These are phyloP conservation scores for Chromoteleia sp. DNA, from an alignment of 2,888 invertebrate species.

Conservation along the genomic window DNA sequence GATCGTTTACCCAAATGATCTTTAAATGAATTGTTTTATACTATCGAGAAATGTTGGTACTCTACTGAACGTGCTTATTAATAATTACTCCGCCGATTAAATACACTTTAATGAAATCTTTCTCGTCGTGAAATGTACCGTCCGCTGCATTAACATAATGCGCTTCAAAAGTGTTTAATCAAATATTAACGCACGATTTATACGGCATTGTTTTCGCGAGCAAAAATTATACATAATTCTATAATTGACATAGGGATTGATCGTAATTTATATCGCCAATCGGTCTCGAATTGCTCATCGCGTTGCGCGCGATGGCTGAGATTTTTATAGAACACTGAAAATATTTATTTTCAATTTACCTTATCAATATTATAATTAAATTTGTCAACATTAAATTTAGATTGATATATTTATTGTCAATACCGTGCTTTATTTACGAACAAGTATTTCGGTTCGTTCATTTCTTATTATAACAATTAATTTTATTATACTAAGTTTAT, in stretches of 20 bases:
- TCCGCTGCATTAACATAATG: no score
- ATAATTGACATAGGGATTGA: constrained; percentile 5
- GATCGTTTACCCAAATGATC: no score
- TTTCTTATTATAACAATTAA: not conserved
- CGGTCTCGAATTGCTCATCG: not conserved
- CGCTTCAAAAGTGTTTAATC: no score
- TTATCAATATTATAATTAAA: constrained; percentile 13
- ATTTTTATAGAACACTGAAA: constrained; percentile 26
- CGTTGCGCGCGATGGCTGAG: not conserved
- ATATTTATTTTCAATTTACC: constrained; percentile 5
- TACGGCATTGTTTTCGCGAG: not conserved
- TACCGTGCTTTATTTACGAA: not conserved
- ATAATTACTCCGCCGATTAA: no score
- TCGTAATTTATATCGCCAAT: not conserved
- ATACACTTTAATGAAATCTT: no score
- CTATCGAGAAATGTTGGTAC: no score
- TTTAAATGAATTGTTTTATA: no score
- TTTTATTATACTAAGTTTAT: no score
- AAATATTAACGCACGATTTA: no score
- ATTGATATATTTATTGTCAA: constrained; percentile 11
- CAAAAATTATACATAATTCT: not conserved
- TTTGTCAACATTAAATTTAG: constrained; percentile 21
- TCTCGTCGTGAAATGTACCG: no score
- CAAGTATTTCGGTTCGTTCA: not conserved
- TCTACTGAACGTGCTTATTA: no score